Percentiles rank a stretch among this genome's conserved stretches.
phyloP scores from a whole-genome alignment of 2,888 invertebrate species.

The Ethmia dodecea region DNA sequence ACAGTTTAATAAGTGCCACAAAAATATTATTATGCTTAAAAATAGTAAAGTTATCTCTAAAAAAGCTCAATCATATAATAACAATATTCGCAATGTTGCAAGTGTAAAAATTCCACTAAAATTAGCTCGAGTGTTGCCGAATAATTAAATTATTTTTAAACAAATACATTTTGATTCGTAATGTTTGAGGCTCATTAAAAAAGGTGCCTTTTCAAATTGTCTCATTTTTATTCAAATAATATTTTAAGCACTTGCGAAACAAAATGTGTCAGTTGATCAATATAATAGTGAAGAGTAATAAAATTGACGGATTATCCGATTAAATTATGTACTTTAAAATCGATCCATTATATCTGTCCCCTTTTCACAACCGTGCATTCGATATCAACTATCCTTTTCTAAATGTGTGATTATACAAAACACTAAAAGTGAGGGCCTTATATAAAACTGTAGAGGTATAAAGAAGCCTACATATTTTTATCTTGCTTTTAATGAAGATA shows the following conservation, averaged over 20 bases:
- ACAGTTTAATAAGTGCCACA: constrained; percentile 32
- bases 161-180: too few species aligned
- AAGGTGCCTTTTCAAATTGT: too few species aligned
- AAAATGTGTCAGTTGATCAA: too few species aligned
- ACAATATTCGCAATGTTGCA: constrained; percentile 37
- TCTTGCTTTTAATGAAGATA: too few species aligned
- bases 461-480: too few species aligned
- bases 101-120: constrained; percentile 31
- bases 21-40: constrained; percentile 34
- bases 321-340: constrained; percentile 6
- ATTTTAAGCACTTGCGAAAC: too few species aligned
- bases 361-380: constrained; percentile 19
- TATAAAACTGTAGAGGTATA: too few species aligned
- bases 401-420: constrained; percentile 2
- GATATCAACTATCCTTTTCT: constrained; percentile 1
- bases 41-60: constrained; percentile 21
- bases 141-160: constrained; percentile 17
- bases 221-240: too few species aligned
- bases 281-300: constrained; percentile 2
- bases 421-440: too few species aligned
- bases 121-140: constrained; percentile 38
- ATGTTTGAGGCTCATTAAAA: too few species aligned
- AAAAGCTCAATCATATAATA: constrained; percentile 43
- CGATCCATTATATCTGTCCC: constrained; percentile 10
- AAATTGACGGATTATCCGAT: constrained; percentile 37